phyloP scores from a whole-genome alignment of 2,888 invertebrate genomes.

The Acleris sparsana region DNA sequence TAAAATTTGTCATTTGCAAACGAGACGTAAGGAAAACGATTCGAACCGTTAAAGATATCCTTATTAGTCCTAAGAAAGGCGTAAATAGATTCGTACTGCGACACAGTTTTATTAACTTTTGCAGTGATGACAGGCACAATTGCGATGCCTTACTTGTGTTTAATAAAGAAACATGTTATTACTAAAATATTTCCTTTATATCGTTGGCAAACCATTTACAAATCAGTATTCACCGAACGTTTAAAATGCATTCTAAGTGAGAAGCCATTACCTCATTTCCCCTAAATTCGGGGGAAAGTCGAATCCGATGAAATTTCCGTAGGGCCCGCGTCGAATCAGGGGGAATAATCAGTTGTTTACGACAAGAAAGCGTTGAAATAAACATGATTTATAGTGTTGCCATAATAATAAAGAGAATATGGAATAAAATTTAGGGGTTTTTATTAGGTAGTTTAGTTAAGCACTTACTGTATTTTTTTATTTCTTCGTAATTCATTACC shows the following conservation, averaged over 20 bases:
- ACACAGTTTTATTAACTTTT: no score
- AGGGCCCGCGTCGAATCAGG: constrained; percentile 28
- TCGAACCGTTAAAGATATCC: no score
- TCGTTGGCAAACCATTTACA: constrained; percentile 13
- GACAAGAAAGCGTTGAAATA: constrained; percentile 34
- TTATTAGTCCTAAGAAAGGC: no score
- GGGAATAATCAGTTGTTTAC: constrained; percentile 35
- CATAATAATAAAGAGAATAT: constrained; percentile 32
- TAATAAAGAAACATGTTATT: no score
- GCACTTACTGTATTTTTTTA: constrained; percentile 11
- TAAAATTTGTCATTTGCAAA: no score
- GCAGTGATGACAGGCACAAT: no score
- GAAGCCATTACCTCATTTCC: constrained; percentile 27
- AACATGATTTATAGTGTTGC: constrained; percentile 35
- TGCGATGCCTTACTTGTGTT: no score
- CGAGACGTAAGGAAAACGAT: no score
- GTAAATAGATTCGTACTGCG: no score
- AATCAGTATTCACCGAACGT: constrained; percentile 32
- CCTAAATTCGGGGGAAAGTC: constrained; percentile 22
- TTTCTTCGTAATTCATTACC: not conserved
- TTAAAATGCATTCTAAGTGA: constrained; percentile 32
- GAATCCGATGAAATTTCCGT: constrained; percentile 27
- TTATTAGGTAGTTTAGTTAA: constrained; percentile 1
- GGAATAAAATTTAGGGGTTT: constrained; percentile 28
- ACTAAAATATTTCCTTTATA: not conserved